Evolutionary conservation across 2,797 vertebrate genomes (phyloP).

Genomic region (Phrynocephalus vlangalii): DNA sequence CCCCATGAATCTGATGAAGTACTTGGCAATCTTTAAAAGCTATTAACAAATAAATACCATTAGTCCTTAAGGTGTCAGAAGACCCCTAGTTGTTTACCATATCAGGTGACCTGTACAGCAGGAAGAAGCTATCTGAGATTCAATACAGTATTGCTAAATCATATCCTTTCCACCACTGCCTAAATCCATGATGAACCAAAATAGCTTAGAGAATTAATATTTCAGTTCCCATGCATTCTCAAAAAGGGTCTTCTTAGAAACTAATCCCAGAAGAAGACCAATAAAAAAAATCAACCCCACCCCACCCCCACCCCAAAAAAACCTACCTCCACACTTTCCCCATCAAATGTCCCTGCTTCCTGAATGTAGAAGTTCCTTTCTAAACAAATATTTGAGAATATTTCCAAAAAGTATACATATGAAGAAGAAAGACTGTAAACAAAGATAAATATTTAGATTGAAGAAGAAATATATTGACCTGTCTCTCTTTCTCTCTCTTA

Average conservation of each 20-base stretch:
- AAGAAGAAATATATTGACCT: too few species aligned
- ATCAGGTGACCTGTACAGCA: background rate
- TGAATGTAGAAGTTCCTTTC: background rate
- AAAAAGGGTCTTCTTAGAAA: background rate
- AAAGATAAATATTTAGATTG: background rate
- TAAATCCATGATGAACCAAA: background rate
- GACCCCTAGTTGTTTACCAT: background rate
- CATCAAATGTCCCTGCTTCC: background rate
- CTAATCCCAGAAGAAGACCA: background rate
- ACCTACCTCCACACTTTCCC: background rate
- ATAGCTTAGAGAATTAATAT: background rate
- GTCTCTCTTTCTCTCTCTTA: too few species aligned
- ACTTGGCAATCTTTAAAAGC: background rate
- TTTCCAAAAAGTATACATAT: background rate
- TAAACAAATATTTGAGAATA: background rate
- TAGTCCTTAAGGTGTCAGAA: too few species aligned
- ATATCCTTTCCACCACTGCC: background rate
- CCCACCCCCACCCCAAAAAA: too few species aligned
- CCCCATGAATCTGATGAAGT: too few species aligned
- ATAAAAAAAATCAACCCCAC: background rate
- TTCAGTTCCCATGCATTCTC: background rate
- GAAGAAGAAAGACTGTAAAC: background rate
- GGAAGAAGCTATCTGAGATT: background rate
- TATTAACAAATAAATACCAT: too few species aligned
- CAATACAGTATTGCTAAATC: background rate